phyloP scores from a whole-genome alignment of 2,888 invertebrate genomes.

The Eustalomyia histrio region DNA sequence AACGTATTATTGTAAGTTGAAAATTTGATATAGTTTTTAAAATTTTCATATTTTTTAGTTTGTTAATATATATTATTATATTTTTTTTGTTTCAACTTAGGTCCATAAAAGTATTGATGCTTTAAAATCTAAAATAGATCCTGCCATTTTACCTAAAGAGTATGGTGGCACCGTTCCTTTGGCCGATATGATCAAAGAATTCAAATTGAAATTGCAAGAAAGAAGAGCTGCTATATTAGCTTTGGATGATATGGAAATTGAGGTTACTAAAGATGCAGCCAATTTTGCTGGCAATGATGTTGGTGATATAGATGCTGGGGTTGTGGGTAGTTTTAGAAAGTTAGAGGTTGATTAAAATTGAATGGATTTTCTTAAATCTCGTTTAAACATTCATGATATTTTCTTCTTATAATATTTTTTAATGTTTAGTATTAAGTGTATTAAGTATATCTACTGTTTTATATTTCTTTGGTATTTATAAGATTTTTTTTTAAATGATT shows the following conservation, averaged over 20 bases:
- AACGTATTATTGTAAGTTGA: conserved; percentile 86
- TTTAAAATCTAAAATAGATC: conserved; percentile 85
- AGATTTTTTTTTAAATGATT: conserved; percentile 11
- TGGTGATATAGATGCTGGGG: conserved; percentile 85
- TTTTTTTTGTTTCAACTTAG: conserved; percentile 78
- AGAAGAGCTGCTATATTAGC: conserved; percentile 85
- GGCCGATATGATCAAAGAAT: conserved; percentile 88
- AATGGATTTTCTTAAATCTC: neutral
- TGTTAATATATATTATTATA: neutral
- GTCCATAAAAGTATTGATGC: conserved; percentile 88
- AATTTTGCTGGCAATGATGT: conserved; percentile 83
- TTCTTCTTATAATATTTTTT: conserved; percentile 13
- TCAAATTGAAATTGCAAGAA: conserved; percentile 84
- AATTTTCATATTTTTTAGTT: neutral
- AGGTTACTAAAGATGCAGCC: conserved; percentile 81
- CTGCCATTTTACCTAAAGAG: conserved; percentile 90
- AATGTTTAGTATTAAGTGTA: conserved; percentile 22
- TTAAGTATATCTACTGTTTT: conserved; percentile 21
- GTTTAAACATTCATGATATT: neutral
- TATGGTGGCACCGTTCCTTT: conserved; percentile 92
- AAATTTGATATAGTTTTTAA: neutral
- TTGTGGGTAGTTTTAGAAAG: conserved; percentile 91
- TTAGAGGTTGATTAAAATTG: conserved; percentile 86
- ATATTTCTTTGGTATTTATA: conserved; percentile 24
- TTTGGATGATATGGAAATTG: conserved; percentile 88